Conservation (phyloP, 2,888 invertebrate species). For the Acronicta leporina region DNA sequence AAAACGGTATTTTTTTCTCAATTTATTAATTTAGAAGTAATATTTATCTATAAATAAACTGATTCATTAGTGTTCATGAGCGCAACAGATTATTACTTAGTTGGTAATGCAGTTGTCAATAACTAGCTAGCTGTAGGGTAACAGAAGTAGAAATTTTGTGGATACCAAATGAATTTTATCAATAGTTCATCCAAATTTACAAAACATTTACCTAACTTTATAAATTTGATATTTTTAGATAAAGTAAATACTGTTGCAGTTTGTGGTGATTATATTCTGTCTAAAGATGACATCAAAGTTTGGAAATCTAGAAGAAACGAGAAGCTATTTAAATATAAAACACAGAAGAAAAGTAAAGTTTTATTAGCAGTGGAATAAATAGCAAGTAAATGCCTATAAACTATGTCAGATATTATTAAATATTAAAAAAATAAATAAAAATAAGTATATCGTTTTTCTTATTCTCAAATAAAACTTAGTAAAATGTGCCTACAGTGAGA, state of each 20-base stretch:
- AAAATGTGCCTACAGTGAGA: not conserved
- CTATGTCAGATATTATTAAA: not conserved
- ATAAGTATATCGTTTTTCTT: no score
- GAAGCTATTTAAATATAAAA: conserved; percentile 84
- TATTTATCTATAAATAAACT: no score
- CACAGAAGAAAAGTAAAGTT: conserved; percentile 72
- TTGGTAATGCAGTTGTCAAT: no score
- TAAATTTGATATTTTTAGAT: conserved; percentile 61
- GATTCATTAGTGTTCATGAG: no score
- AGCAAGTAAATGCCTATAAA: not conserved
- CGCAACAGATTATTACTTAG: no score
- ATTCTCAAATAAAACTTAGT: not conserved
- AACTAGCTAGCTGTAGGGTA: no score
- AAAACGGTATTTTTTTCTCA: conserved; percentile 62
- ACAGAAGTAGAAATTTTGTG: no score
- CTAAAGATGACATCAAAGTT: conserved; percentile 81
- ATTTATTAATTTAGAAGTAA: not conserved
- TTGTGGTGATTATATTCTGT: conserved; percentile 81
- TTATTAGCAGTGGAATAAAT: conserved; percentile 53
- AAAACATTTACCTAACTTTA: no score
- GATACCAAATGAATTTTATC: no score
- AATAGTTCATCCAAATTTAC: no score
- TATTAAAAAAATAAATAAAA: no score
- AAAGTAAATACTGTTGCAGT: conserved; percentile 78
- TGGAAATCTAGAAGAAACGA: conserved; percentile 89